phyloP scores from a whole-genome alignment of 2,113 vertebrate genomes.

The Chrysemys picta region DNA sequence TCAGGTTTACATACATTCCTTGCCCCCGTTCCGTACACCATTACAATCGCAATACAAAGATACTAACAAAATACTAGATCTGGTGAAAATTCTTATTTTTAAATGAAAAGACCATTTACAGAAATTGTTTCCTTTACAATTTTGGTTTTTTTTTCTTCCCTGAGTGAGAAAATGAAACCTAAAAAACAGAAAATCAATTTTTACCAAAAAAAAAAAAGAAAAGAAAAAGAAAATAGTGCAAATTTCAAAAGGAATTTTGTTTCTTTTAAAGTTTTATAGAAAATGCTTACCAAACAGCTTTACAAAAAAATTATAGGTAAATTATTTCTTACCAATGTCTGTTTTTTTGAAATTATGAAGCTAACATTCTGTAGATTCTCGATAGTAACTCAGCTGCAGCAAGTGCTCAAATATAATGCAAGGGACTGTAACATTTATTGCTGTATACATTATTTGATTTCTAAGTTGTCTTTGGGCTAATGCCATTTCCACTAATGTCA shows the following conservation, averaged over 20 bases:
- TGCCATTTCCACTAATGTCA: neutral
- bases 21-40: neutral
- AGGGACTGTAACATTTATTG: neutral
- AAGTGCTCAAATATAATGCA: neutral
- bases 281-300: neutral
- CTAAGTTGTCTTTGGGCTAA: neutral
- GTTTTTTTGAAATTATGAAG: neutral
- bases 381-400: no score
- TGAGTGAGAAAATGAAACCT: neutral
- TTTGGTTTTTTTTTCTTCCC: neutral
- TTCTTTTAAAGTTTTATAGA: neutral
- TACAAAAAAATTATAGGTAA: neutral
- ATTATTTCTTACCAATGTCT: accelerated
- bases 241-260: neutral
- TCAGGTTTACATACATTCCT: neutral
- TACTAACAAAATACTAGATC: neutral
- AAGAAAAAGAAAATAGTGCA: neutral
- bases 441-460: neutral
- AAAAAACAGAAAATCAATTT: neutral
- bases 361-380: no score
- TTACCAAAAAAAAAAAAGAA: neutral
- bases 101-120: neutral
- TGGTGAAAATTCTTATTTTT: neutral
- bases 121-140: neutral
- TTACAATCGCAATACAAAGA: neutral